These are phyloP conservation scores for Urocolius indicus DNA, from an alignment of 2,113 vertebrate species.

Conservation along the genomic window DNA sequence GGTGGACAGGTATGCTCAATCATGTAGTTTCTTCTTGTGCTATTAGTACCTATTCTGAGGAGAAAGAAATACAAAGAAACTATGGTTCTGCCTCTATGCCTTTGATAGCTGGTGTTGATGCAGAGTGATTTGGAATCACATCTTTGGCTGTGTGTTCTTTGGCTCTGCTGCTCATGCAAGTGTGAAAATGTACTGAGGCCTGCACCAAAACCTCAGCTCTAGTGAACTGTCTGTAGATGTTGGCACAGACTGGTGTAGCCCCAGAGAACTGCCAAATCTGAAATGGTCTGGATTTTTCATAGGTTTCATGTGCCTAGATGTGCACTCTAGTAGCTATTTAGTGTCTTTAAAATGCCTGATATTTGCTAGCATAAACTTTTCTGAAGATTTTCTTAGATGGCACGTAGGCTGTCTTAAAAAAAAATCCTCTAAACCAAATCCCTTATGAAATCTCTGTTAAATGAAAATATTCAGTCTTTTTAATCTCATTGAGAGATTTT, in stretches of 20 bases:
- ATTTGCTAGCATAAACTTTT: background rate
- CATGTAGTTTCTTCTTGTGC: background rate
- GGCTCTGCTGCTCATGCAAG: background rate
- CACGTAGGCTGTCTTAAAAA: background rate
- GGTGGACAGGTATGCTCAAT: background rate
- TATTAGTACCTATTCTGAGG: background rate
- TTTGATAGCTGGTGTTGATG: background rate
- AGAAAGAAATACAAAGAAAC: background rate
- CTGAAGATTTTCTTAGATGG: background rate
- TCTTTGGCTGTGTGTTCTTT: background rate
- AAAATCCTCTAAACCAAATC: background rate
- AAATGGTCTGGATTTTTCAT: background rate
- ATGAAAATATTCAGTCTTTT: conserved; percentile 28
- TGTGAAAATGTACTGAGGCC: background rate
- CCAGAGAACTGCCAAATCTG: background rate
- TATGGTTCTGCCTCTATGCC: background rate
- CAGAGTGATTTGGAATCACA: background rate
- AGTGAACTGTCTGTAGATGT: background rate
- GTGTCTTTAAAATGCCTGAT: background rate
- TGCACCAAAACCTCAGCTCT: background rate
- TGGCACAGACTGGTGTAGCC: fast-evolving
- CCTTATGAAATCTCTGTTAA: background rate
- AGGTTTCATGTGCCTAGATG: background rate
- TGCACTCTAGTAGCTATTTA: background rate
- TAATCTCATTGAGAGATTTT: conserved; percentile 41